Evolutionary conservation across 2,113 vertebrate genomes (phyloP), one percentile per base, ranked within the genome.

Genomic region (Microcebus griseorufus): DNA sequence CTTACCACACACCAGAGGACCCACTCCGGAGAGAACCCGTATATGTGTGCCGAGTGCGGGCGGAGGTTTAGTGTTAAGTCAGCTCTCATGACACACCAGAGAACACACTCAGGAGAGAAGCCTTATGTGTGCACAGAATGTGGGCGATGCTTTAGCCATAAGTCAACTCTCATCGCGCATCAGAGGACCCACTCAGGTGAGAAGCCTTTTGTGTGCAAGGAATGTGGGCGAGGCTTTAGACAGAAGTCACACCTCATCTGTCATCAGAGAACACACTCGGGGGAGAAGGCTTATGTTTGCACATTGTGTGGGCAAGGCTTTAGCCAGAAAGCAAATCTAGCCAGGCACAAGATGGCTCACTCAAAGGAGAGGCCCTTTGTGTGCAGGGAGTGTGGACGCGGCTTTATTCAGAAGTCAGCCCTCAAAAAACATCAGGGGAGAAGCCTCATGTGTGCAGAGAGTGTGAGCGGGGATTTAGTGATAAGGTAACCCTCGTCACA

Each of bases 91-190:
- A 55, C 62, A 42, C 95, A 97, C 7, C 72, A 90, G 48, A 94
- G 89, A 83, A 95, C 39, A 75, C 95, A 97, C 60, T 96, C 58
- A 0, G 95, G 92, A 23, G 91, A 96, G n/a, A 96, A 97, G 48
- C 86, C 93, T 14, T 97, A 83, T 0, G 2, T 42, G 6, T 97
- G 96, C 69, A 34, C 11, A 6, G 79, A 94, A 32, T 96, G 93
- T 73, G 91, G 76, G 20, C 53, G 29, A 53, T n/a, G 94, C 16
- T 97, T 98, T 55, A 86, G 82, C 34, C 80, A 76, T 29, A 95
- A 95, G 27, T 93, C 94, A 13, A 72, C 85, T 8, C 69, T 97
- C 4, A 45, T 29, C 32, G 58, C 88, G 37, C 96, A 97, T 7
- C 97, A 78, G 25, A 95, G 85, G 9, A 97, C 93, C 29, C 96